phyloP scores from a whole-genome alignment of 2,797 vertebrate genomes.

The Sebastiscus albofasciatus region DNA sequence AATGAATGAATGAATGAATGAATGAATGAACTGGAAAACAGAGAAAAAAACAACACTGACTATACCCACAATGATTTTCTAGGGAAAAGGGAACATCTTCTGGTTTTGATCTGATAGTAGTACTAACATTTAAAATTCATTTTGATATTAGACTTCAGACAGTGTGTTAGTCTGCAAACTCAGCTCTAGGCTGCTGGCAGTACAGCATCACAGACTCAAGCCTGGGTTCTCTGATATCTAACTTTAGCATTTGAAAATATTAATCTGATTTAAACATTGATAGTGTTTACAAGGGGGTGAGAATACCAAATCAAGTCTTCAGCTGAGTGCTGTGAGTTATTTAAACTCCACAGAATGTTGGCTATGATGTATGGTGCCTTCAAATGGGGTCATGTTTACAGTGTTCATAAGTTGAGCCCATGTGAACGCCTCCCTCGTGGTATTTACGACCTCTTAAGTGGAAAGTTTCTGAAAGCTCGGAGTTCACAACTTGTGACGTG shows the following conservation, averaged over 20 bases:
- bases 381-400: no score
- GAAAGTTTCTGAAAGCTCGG: no score
- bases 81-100: constrained; percentile 1
- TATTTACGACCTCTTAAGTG: no score
- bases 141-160: constrained; percentile 56
- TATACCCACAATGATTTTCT: constrained; percentile 11
- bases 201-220: constrained; percentile 15
- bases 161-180: constrained; percentile 15
- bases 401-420: no score
- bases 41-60: background rate
- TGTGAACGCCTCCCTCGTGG: no score
- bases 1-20: constrained; percentile 5
- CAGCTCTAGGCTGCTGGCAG: constrained; percentile 18
- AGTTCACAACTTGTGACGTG: no score
- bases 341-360: background rate
- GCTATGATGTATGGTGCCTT: no score
- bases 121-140: constrained; percentile 51
- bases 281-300: constrained; percentile 1
- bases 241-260: constrained; percentile 17
- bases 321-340: background rate
- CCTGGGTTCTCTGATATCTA: background rate
- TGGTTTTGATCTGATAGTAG: constrained; percentile 44
- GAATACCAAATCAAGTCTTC: background rate
- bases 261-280: constrained; percentile 30
- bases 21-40: constrained; percentile 2